Evolutionary conservation across 2,113 vertebrate genomes (phyloP).

Genomic region (Psittacula cyanocephala): DNA sequence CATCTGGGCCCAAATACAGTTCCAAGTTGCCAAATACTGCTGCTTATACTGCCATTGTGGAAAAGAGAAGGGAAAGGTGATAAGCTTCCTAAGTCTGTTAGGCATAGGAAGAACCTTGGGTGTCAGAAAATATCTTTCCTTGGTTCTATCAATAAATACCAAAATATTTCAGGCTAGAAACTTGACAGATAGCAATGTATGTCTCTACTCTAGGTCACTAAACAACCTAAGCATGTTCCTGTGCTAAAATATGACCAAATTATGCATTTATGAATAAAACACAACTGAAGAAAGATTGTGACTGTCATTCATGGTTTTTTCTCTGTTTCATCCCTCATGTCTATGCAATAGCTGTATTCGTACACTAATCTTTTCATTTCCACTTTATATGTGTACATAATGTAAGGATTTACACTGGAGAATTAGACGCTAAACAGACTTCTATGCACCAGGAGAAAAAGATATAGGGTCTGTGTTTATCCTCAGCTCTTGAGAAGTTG

Average conservation of each 20-base stretch:
- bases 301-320: background rate
- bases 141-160: background rate
- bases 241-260: background rate
- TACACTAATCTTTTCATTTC: background rate
- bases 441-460: background rate
- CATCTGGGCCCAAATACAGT: background rate
- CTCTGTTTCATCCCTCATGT: background rate
- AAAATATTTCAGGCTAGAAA: background rate
- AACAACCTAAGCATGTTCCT: background rate
- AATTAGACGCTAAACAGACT: background rate
- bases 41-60: background rate
- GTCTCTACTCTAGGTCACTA: background rate
- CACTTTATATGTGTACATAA: background rate
- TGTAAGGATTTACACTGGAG: background rate
- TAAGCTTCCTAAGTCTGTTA: background rate
- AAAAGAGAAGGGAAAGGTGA: background rate
- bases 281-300: background rate
- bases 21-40: background rate
- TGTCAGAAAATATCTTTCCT: background rate
- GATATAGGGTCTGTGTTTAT: background rate
- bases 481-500: background rate
- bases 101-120: background rate
- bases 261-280: background rate
- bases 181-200: background rate
- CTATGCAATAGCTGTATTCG: background rate